Conservation (phyloP, 2,797 vertebrate species). For the Rallus crepitans region DNA sequence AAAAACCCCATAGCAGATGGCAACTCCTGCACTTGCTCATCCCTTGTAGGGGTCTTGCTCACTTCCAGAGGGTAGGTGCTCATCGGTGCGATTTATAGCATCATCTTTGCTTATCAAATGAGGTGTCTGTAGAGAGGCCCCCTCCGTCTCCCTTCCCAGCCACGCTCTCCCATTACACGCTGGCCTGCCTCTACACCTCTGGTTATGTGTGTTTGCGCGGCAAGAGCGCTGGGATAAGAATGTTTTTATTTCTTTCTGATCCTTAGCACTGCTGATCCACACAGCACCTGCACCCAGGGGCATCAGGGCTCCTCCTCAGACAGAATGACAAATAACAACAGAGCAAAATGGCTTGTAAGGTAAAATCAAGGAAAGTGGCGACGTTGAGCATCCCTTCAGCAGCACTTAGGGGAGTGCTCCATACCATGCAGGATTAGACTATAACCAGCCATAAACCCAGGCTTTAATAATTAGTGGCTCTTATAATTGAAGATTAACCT, state of each 20-base stretch:
- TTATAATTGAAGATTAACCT: constrained; percentile 27
- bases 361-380: neutral
- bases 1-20: neutral
- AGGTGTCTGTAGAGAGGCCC: neutral
- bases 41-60: neutral
- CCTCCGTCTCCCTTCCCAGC: neutral
- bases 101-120: neutral
- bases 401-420: neutral
- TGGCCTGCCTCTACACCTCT: neutral
- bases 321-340: neutral
- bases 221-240: neutral
- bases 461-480: constrained; percentile 25
- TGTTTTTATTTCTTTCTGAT: neutral
- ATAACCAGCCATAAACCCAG: neutral
- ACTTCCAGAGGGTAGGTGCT: neutral
- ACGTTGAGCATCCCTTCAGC: neutral
- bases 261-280: neutral
- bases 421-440: neutral
- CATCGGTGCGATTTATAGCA: neutral
- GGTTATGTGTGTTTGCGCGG: neutral
- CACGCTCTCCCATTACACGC: rapidly evolving
- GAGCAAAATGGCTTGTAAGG: neutral
- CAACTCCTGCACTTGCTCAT: neutral
- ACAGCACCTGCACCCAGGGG: neutral
- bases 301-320: neutral